Base-by-base conservation (phyloP, 2,113 vertebrate species). In the Cinclus mexicanus region DNA sequence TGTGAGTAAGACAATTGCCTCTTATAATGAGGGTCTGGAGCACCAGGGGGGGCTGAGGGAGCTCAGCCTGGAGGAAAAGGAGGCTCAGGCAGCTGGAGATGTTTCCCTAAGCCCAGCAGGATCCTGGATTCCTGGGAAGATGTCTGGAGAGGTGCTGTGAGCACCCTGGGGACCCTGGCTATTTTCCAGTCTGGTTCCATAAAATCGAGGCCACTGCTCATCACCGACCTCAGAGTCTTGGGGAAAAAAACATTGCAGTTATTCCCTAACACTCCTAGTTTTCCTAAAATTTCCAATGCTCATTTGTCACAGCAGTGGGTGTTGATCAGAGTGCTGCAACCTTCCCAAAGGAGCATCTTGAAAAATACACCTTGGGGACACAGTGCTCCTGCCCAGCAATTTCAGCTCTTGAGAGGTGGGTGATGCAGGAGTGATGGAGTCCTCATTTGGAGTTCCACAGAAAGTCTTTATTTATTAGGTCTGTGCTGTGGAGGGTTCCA, bases 141-240 rank as follows among this genome's bases (percentile, higher is more conserved):
- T 63, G 19, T 39, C 61, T 0, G 1, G 56, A 53, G 47, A 56
- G n/a, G 21, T 70, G 42, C 23, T 47, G 8, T 10, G 46, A 78
- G 70, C 79, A 78, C n/a, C 33, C 23, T 0, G 2, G 33, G 14
- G 3, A n/a, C 3, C 2, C 24, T 26, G 49, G 22, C 7, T 78
- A 1, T 82, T 74, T 85, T 59, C 55, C 75, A 69, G 64, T 24
- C 26, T 82, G 49, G 10, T 56, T 21, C 20, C 2, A 2, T n/a
- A 22, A 42, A 41, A 60, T n/a, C 0, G 1, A 83, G n/a, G 29
- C 41, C 23, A 41, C 16, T 0, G 5, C 19, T 82, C 19, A 14
- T n/a, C 55, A 69, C 33, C 49, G 37, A 80, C 5, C 3, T 12
- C 33, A 19, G 18, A 68, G 7, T 39, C 50, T n/a, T 39, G 29